phyloP scores from a whole-genome alignment of 2,113 vertebrate species.

The Rissa tridactyla region DNA sequence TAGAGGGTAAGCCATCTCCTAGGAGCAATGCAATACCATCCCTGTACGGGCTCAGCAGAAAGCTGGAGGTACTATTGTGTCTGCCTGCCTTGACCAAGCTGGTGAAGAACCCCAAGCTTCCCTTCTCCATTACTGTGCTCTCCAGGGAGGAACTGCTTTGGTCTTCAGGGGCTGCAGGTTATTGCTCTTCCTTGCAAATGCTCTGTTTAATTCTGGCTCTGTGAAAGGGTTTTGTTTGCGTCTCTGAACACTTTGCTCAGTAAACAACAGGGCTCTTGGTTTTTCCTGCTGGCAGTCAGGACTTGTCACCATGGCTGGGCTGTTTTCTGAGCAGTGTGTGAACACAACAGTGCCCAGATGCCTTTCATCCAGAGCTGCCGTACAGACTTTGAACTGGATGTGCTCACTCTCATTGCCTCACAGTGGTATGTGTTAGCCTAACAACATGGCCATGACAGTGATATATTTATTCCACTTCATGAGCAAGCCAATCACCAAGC shows the following conservation, averaged over 20 bases:
- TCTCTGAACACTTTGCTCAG: not conserved
- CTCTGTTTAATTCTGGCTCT: not conserved
- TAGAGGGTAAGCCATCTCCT: not conserved
- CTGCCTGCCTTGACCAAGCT: not conserved
- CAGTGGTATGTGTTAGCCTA: not conserved
- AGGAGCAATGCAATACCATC: not conserved
- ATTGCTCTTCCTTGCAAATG: not conserved
- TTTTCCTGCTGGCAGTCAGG: not conserved
- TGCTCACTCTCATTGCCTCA: not conserved
- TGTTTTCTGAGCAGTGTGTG: not conserved
- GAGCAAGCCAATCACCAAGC: not conserved
- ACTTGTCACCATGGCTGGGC: not conserved
- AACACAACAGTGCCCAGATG: not conserved
- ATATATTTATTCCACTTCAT: not conserved
- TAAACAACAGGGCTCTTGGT: not conserved
- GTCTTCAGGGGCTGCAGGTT: not conserved
- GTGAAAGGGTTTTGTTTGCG: not conserved
- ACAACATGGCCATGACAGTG: not conserved
- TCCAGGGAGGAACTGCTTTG: not conserved
- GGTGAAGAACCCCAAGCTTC: not conserved
- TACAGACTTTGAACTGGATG: not conserved
- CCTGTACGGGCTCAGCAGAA: not conserved
- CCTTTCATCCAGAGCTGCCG: not conserved
- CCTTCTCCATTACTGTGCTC: not conserved
- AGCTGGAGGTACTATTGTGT: not conserved